Percentiles rank a stretch among this genome's conserved stretches.
These are phyloP conservation scores for Grapholita molesta DNA, from an alignment of 1,140 invertebrate genomes.

Conservation along the genomic window DNA sequence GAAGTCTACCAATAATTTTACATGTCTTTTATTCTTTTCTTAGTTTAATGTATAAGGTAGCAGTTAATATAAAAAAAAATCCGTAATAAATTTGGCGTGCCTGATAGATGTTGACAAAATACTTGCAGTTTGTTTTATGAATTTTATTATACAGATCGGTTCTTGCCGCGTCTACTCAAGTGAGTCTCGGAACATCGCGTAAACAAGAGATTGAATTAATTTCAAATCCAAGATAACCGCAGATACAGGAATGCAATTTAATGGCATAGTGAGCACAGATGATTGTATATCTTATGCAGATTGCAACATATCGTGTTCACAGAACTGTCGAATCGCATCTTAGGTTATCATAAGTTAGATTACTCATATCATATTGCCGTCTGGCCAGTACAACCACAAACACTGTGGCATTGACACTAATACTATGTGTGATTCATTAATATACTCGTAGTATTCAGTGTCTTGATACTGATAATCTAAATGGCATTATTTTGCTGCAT, in stretches of 20 bases:
- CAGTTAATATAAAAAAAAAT: too few species aligned
- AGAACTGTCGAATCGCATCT: slow-evolving; percentile 8
- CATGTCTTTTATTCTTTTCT: too few species aligned
- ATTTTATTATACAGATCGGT: too few species aligned
- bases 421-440: slow-evolving; percentile 38
- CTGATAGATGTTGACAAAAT: too few species aligned
- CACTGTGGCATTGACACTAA: slow-evolving; percentile 60
- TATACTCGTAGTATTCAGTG: slow-evolving; percentile 21
- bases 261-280: not conserved
- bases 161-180: not conserved
- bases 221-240: slow-evolving; percentile 7
- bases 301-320: slow-evolving; percentile 10
- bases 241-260: not conserved
- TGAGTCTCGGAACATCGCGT: not conserved
- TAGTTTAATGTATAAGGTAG: too few species aligned
- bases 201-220: slow-evolving; percentile 17
- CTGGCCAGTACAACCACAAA: slow-evolving; percentile 47
- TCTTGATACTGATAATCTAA: not conserved
- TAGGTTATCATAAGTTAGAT: slow-evolving; percentile 12
- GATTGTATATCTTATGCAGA: slow-evolving; percentile 6
- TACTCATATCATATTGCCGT: slow-evolving; percentile 50
- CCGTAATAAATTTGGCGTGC: too few species aligned
- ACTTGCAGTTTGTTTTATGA: too few species aligned
- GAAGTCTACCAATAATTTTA: too few species aligned
- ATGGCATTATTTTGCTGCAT: not conserved